A percentile compares a stretch with the other conserved stretches of the same genome.
phyloP scores from a whole-genome alignment of 2,888 invertebrate genomes.

The Terebella lapidaria region DNA sequence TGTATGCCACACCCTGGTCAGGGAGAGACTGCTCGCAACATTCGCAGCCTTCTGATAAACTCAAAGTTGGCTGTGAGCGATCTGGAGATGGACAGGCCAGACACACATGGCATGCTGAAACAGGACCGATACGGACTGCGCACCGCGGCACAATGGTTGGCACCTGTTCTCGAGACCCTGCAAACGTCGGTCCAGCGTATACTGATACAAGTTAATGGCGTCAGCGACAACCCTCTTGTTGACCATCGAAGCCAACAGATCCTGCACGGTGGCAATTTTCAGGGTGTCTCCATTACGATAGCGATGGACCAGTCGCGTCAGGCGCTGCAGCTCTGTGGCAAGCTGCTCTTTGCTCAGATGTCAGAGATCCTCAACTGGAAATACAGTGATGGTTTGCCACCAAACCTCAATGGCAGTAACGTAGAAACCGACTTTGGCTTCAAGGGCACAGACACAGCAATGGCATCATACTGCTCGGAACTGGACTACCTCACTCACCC shows the following conservation, averaged over 20 bases:
- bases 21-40: slow-evolving; percentile 20
- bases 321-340: slow-evolving; percentile 30
- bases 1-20: slow-evolving; percentile 26
- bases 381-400: slow-evolving; percentile 29
- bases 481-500: slow-evolving; percentile 28
- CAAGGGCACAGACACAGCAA: slow-evolving; percentile 31
- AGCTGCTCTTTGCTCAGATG: slow-evolving; percentile 32
- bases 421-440: slow-evolving; percentile 29
- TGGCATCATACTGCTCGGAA: slow-evolving; percentile 32
- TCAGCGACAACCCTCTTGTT: slow-evolving; percentile 30
- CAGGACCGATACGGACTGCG: slow-evolving; percentile 28
- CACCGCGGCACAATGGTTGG: slow-evolving; percentile 28
- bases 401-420: slow-evolving; percentile 30
- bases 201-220: slow-evolving; percentile 25
- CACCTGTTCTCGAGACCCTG: slow-evolving; percentile 23
- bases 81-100: slow-evolving; percentile 15
- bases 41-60: slow-evolving; percentile 16
- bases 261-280: slow-evolving; percentile 30
- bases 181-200: slow-evolving; percentile 15
- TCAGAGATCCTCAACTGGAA: slow-evolving; percentile 29
- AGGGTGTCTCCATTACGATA: slow-evolving; percentile 22
- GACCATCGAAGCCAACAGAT: slow-evolving; percentile 21
- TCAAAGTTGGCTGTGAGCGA: slow-evolving; percentile 16
- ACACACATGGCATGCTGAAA: slow-evolving; percentile 18
- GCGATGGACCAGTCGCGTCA: slow-evolving; percentile 33